Conservation (phyloP, 1,140 invertebrate species). For the Stenopsyche tienmushanensis region DNA sequence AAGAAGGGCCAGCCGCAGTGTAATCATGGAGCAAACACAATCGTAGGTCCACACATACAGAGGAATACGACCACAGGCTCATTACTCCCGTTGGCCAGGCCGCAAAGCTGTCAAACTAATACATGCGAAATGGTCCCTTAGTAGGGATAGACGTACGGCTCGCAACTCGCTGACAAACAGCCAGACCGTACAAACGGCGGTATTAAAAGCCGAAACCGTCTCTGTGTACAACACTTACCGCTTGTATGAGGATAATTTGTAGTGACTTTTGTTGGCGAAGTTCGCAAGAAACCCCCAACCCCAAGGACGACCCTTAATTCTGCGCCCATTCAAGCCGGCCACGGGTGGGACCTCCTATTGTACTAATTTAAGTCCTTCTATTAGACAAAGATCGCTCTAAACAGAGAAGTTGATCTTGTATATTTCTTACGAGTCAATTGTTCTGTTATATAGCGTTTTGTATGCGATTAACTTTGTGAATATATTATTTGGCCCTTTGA, state of each 20-base stretch:
- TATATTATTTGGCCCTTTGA: no score
- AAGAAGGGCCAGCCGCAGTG: no score
- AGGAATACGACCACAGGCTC: not conserved
- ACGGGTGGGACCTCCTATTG: conserved; percentile 7
- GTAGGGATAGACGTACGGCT: not conserved
- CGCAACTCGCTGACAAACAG: not conserved
- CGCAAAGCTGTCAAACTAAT: not conserved
- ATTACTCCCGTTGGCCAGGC: conserved; percentile 1
- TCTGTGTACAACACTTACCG: conserved; percentile 8
- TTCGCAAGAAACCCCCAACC: conserved; percentile 11
- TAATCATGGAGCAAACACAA: no score
- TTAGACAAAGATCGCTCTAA: no score
- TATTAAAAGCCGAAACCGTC: conserved; percentile 11
- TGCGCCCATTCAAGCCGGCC: conserved; percentile 7
- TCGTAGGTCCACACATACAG: no score
- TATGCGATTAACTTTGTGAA: no score
- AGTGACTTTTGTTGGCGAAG: conserved; percentile 26
- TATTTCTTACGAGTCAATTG: no score
- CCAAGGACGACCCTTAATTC: conserved; percentile 14
- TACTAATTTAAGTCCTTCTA: not conserved
- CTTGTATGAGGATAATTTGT: conserved; percentile 26
- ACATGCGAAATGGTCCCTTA: not conserved
- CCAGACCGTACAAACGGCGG: not conserved
- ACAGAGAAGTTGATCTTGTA: no score
- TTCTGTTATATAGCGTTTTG: no score